phyloP scores from a whole-genome alignment of 2,888 invertebrate species.

The Opisthograptis luteolata region DNA sequence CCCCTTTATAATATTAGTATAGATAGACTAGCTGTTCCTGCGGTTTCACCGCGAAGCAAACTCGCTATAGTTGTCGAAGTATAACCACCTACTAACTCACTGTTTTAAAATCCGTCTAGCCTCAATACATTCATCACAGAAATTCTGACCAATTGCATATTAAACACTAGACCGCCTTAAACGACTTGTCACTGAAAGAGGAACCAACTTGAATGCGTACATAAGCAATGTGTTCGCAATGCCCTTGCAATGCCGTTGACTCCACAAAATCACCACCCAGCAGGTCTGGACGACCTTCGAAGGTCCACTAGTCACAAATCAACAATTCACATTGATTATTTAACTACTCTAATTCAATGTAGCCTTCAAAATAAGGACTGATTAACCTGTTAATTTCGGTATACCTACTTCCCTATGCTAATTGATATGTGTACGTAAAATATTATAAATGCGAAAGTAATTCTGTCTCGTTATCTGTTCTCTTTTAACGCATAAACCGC shows the following conservation, averaged over 20 bases:
- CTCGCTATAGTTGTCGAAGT: no score
- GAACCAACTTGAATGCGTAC: slow-evolving; percentile 4
- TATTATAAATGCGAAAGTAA: no score
- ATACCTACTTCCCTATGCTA: background rate
- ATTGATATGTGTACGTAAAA: no score
- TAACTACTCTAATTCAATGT: slow-evolving; percentile 15
- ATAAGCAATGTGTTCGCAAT: no score
- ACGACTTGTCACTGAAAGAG: slow-evolving; percentile 7
- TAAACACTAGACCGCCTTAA: background rate
- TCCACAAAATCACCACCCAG: slow-evolving; percentile 6
- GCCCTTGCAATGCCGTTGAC: slow-evolving; percentile 42
- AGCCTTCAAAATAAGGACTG: slow-evolving; percentile 22
- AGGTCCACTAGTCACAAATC: slow-evolving; percentile 26
- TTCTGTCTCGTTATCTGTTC: no score
- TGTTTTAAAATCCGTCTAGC: no score
- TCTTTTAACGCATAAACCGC: no score
- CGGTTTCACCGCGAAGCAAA: no score
- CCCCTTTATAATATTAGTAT: no score
- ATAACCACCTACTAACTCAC: no score
- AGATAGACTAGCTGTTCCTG: no score
- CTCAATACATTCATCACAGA: background rate
- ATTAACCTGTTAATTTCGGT: slow-evolving; percentile 3
- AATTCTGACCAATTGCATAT: slow-evolving; percentile 8
- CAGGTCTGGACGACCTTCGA: slow-evolving; percentile 21
- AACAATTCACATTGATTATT: slow-evolving; percentile 21